Evolutionary conservation across 1,140 invertebrate genomes (phyloP).

Genomic region (Saccostrea cuccullata): DNA sequence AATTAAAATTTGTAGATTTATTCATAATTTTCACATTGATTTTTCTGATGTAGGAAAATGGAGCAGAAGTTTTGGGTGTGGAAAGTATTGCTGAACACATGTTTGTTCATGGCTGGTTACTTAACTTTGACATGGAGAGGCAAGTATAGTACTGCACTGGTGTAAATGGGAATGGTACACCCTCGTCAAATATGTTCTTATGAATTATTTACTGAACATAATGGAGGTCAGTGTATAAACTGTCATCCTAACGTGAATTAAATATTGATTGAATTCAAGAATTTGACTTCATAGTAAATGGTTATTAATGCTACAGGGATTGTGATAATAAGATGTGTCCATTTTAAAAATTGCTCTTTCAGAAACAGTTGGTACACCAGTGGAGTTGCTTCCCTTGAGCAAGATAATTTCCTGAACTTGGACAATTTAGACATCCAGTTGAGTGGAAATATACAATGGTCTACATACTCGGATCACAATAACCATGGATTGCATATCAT

Average conservation of each 20-base stretch:
- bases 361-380: constrained; percentile 60
- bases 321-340: neutral
- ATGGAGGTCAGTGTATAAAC: too few species aligned
- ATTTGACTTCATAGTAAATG: too few species aligned
- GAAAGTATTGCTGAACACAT: constrained; percentile 38
- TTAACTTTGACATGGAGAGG: constrained; percentile 47
- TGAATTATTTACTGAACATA: too few species aligned
- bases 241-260: too few species aligned
- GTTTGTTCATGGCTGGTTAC: constrained; percentile 49
- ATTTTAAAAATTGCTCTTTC: neutral
- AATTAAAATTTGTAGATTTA: neutral
- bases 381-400: constrained; percentile 37
- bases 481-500: neutral
- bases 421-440: constrained; percentile 37
- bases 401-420: neutral
- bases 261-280: too few species aligned
- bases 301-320: too few species aligned
- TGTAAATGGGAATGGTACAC: neutral
- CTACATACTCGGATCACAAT: neutral
- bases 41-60: neutral
- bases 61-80: constrained; percentile 1
- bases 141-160: neutral
- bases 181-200: neutral
- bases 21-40: neutral
- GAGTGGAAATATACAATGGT: neutral